A percentile compares a stretch with the other conserved stretches of the same genome.
These are phyloP conservation scores for Trachemys scripta DNA, from an alignment of 2,113 vertebrate species.

Conservation along the genomic window DNA sequence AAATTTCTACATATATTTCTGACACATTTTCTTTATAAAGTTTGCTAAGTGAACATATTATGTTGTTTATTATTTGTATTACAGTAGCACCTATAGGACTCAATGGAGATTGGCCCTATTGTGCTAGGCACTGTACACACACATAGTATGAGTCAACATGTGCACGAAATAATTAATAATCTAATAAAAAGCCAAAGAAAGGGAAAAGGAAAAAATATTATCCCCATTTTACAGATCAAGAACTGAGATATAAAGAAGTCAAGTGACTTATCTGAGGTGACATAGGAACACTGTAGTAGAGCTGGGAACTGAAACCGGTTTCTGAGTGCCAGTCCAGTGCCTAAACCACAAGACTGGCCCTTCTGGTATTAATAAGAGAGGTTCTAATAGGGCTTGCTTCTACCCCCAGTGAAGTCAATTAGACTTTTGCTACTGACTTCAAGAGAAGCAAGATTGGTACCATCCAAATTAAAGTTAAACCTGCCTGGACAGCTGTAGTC, in stretches of 20 bases:
- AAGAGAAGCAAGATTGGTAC: background rate
- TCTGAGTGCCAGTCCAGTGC: background rate
- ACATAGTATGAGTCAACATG: background rate
- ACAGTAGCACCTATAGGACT: background rate
- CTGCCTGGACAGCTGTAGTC: background rate
- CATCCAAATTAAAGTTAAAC: background rate
- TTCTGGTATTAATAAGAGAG: background rate
- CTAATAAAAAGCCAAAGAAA: background rate
- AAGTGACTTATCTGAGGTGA: background rate
- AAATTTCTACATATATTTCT: fast-evolving
- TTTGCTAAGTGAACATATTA: background rate
- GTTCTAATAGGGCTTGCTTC: background rate
- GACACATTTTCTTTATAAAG: background rate
- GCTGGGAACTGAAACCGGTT: background rate
- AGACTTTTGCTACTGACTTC: background rate
- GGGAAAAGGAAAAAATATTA: background rate
- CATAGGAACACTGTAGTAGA: fast-evolving
- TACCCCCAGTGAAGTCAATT: background rate
- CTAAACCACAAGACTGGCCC: background rate
- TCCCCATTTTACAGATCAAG: background rate
- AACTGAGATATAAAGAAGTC: background rate
- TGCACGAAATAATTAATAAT: background rate
- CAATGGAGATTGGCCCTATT: background rate
- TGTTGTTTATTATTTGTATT: background rate
- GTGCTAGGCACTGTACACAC: background rate